Evolutionary conservation across 2,888 invertebrate species (phyloP), one percentile per base, ranked within the genome.

Genomic region (Blastobasis adustella): DNA sequence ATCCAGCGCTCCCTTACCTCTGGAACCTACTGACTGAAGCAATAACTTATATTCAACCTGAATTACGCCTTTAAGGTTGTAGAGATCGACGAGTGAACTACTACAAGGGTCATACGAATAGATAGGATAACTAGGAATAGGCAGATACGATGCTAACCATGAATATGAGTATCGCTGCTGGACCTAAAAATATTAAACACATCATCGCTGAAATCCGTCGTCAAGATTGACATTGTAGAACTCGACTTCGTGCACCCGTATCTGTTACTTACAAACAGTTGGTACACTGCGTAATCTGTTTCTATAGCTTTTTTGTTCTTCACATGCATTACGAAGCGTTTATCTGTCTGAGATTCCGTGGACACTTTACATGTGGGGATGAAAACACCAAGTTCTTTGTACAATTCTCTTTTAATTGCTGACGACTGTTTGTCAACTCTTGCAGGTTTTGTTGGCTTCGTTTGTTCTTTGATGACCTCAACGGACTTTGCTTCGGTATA

Each of bases 101-200:
- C 23, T 23, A 23, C 23, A 23, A 23, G 23, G 23, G 23, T 23
- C 23, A 23, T 23, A 23, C 23, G 23, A 23, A 23, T 23, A 23
- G 23, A 23, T 23, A 23, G 23, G 52, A 49, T 7, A 57, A 57
- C 49, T 23, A 37, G 60, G 50, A 58, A 55, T 2, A 23, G 23
- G 23, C 39, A 56, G 6, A 48, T 44, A 50, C 52, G 52, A 47
- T 23, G 63, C 73, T 73, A 73, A 77, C 79, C 74, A 44, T 82
- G 79, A 64, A 52, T 61, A 65, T 0, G 81, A 81, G 76, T 75
- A 37, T 72, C 73, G 55, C 84, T 84, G 9, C 66, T 54, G 63
- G 83, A 82, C 49, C 79, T 61, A 53, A 83, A 85, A 44, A 85
- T 54, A 0, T 81, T 83, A 54, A 71, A 79, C 53, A 85, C 52